Base-by-base conservation (phyloP, 1,140 invertebrate species). In the Pseudomyrmex cubaensis region DNA sequence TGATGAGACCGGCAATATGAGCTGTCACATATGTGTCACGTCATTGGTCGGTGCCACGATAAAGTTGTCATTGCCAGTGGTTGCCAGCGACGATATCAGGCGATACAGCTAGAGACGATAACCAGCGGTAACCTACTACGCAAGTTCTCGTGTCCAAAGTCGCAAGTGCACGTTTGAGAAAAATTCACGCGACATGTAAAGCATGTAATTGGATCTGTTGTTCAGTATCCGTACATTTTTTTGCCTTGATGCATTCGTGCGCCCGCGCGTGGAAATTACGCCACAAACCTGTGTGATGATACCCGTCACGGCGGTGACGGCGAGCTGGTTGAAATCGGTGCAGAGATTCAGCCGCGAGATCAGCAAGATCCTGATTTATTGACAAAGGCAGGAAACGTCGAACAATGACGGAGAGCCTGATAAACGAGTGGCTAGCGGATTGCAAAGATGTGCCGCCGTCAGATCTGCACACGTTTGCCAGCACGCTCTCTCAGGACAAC, bases 391-490 rank as follows among this genome's bases (percentile, higher is more conserved):
- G 50, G 44, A 62, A 20, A n/a, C 73, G 67, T 64, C 46, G 63
- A 59, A 93, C 92, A 22, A 97, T 98, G 97, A 96, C 96, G 87
- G 97, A 97, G 92, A 95, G 96, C 87, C 93, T 97, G 90, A 96
- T 98, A 85, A 95, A 95, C 85, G 97, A 98, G 91, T 98, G 97
- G 97, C 94, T 98, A 87, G 95, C 95, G 86, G 97, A 98, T 88
- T 98, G 96, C 94, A 95, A 96, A 85, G 95, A 96, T 57, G 92
- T 98, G 57, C 96, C 96, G 89, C 95, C 96, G 62, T 95, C 95
- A 85, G 97, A 98, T 92, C 93, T 97, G 48, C 96, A 96, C 90
- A 97, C 96, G 54, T 98, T 97, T 95, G 96, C 97, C 17, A 96
- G 95, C 59, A 96, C 97, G 87, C 95, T 97, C 89, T 95, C 97